Percentiles rank a stretch among this genome's conserved stretches.
Conservation (phyloP, 2,113 vertebrate species). For the Megaleporinus macrocephalus region DNA sequence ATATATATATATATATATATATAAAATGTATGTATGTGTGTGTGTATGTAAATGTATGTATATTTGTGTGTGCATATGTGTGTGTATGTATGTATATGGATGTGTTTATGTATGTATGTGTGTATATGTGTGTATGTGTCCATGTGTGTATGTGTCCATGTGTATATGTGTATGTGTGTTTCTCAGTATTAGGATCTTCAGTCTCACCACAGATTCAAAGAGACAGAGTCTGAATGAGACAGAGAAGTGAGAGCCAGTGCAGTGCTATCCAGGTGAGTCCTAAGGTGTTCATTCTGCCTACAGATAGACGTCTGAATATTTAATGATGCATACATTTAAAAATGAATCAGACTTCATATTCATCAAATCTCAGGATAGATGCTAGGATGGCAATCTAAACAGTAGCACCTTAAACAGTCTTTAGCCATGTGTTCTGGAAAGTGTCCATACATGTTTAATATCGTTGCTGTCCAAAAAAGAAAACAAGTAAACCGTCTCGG, state of each 20-base stretch:
- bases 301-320: conserved; percentile 3
- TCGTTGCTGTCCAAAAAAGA: too few species aligned
- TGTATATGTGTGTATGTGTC: too few species aligned
- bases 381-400: not conserved
- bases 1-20: too few species aligned
- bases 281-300: not conserved
- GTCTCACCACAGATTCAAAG: not conserved
- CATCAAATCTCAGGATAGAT: not conserved
- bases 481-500: too few species aligned
- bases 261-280: not conserved
- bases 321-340: not conserved
- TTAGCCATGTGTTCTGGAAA: not conserved
- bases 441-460: not conserved
- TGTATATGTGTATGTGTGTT: not conserved
- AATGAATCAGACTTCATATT: not conserved
- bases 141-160: too few species aligned
- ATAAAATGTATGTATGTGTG: too few species aligned
- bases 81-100: too few species aligned
- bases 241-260: not conserved
- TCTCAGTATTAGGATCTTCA: not conserved
- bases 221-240: not conserved
- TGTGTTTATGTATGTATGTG: too few species aligned
- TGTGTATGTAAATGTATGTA: too few species aligned
- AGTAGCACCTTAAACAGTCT: not conserved
- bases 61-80: too few species aligned